These are phyloP conservation scores for Sebastiscus albofasciatus DNA, from an alignment of 2,797 vertebrate species.

Conservation along the genomic window DNA sequence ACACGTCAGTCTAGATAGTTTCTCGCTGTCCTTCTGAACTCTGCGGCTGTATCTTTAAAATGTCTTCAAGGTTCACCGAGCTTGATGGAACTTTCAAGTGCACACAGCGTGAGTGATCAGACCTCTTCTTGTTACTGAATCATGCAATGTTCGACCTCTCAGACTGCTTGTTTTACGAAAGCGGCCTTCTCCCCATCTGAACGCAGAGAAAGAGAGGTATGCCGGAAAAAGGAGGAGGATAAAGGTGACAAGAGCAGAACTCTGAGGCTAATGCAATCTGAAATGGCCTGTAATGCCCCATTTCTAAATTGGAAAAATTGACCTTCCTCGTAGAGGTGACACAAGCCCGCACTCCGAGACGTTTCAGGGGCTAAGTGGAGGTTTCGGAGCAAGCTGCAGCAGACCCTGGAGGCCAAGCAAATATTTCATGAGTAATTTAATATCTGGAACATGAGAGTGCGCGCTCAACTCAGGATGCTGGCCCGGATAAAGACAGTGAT, in stretches of 20 bases:
- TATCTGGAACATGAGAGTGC: constrained; percentile 90
- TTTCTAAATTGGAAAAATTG: constrained; percentile 87
- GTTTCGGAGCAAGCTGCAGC: constrained; percentile 69
- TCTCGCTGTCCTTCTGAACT: constrained; percentile 61
- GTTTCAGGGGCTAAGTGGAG: constrained; percentile 78
- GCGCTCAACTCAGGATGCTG: constrained; percentile 72
- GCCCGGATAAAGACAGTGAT: constrained; percentile 73
- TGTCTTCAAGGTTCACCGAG: constrained; percentile 71
- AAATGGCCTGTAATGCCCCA: constrained; percentile 80
- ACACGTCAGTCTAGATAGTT: constrained; percentile 25
- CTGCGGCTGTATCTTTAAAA: constrained; percentile 75
- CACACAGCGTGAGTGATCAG: constrained; percentile 68
- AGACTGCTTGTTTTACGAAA: constrained; percentile 60
- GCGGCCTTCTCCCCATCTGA: constrained; percentile 9
- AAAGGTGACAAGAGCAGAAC: constrained; percentile 71
- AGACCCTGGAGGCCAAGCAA: constrained; percentile 86
- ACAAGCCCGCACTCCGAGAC: constrained; percentile 77
- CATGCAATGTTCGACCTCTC: constrained; percentile 73
- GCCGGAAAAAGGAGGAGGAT: constrained; percentile 2
- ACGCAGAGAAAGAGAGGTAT: constrained; percentile 21
- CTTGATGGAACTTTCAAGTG: constrained; percentile 72
- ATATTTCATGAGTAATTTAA: constrained; percentile 99
- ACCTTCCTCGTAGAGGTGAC: constrained; percentile 87
- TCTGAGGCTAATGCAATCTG: constrained; percentile 82
- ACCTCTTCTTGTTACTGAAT: constrained; percentile 65